Percentiles rank a stretch among this genome's conserved stretches.
These are phyloP conservation scores for Melipona quadrifasciata DNA, from an alignment of 1,140 invertebrate genomes.

Conservation along the genomic window DNA sequence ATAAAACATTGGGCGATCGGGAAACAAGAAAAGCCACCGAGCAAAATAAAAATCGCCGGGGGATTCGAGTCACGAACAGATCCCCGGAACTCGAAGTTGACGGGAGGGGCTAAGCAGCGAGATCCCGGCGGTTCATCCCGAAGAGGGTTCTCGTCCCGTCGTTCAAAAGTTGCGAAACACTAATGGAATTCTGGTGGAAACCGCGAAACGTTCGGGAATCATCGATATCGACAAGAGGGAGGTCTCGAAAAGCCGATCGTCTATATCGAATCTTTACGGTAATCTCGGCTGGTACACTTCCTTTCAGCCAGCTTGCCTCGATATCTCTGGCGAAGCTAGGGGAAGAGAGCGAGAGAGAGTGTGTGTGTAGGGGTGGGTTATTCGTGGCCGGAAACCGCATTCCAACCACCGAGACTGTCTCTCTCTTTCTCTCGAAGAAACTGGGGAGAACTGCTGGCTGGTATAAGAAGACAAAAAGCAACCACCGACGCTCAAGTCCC, in stretches of 20 bases:
- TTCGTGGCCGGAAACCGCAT: slow-evolving; percentile 35
- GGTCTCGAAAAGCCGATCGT: slow-evolving; percentile 38
- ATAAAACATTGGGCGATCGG: not conserved
- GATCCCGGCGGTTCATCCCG: not conserved
- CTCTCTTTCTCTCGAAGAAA: not conserved
- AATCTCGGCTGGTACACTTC: slow-evolving; percentile 46
- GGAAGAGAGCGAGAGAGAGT: too few relatives aligned
- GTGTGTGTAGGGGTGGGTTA: slow-evolving; percentile 27
- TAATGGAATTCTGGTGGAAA: slow-evolving; percentile 32
- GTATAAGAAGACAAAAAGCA: slow-evolving; percentile 37
- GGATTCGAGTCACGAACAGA: not conserved
- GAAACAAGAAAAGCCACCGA: not conserved
- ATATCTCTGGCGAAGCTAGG: slow-evolving; percentile 19
- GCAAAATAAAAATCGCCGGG: not conserved
- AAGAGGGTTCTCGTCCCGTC: not conserved
- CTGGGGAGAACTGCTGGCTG: not conserved
- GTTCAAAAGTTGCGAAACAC: slow-evolving; percentile 1
- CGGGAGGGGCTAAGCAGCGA: not conserved
- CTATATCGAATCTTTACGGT: slow-evolving; percentile 41
- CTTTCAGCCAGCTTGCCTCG: slow-evolving; percentile 30
- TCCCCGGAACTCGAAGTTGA: not conserved
- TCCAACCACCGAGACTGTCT: slow-evolving; percentile 39
- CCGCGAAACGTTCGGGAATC: not conserved
- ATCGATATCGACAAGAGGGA: slow-evolving; percentile 16
- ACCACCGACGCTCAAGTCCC: not conserved